Percentiles rank a stretch among this genome's conserved stretches.
Conservation (phyloP, 2,888 invertebrate species). For the Andrena praecox region DNA sequence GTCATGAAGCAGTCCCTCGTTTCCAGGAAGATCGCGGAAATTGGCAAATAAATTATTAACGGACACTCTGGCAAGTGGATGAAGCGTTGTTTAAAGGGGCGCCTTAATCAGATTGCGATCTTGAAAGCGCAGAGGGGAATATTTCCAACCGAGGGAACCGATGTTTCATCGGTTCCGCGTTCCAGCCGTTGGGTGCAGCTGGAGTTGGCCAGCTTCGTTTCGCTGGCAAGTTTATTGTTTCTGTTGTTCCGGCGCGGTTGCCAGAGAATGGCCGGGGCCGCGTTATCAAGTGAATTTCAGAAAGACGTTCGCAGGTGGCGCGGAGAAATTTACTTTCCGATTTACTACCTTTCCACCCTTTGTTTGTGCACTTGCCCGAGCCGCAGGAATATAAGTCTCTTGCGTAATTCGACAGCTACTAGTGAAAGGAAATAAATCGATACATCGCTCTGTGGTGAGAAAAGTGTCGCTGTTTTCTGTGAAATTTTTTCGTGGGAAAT, state of each 20-base stretch:
- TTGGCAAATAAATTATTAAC: conserved; percentile 32
- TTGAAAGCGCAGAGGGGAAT: conserved; percentile 6
- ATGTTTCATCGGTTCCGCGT: not conserved
- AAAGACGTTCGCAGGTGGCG: not conserved
- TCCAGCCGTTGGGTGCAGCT: not conserved
- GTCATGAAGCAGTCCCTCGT: not conserved
- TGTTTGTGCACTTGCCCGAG: not conserved
- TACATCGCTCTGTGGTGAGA: not conserved
- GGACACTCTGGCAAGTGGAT: conserved; percentile 17
- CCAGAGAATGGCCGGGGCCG: not conserved
- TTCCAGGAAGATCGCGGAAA: not conserved
- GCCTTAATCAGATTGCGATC: conserved; percentile 35
- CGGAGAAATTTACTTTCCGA: not conserved
- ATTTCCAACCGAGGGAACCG: not conserved
- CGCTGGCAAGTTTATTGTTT: not conserved
- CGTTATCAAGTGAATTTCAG: conserved; percentile 4
- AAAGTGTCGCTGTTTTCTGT: not conserved
- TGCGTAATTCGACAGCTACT: not conserved
- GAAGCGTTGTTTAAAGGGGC: conserved; percentile 2
- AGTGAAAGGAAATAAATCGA: not conserved
- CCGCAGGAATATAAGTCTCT: not conserved
- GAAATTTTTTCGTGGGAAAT: not conserved
- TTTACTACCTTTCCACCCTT: not conserved
- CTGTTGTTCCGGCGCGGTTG: not conserved
- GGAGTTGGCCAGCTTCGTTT: not conserved